Evolutionary conservation across 1,140 invertebrate species (phyloP).

Genomic region (Zophobas atratus): DNA sequence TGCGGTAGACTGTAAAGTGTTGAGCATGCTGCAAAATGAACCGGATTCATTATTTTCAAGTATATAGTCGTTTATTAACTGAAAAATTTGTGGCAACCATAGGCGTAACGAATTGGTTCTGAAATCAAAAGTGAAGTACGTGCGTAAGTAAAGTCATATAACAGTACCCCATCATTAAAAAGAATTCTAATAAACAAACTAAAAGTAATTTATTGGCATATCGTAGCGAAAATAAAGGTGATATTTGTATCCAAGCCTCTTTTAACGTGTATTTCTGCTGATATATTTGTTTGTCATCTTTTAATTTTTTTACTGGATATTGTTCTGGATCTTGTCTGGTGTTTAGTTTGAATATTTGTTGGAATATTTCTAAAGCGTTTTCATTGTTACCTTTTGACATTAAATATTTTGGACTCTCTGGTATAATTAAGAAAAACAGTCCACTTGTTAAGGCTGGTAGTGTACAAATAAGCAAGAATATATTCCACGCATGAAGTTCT

Average conservation of each 20-base stretch:
- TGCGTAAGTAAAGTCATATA: background rate
- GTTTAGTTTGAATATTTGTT: slow-evolving; percentile 74
- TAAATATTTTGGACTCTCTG: slow-evolving; percentile 88
- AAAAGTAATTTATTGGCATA: slow-evolving; percentile 55
- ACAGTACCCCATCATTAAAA: slow-evolving; percentile 57
- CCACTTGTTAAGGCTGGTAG: slow-evolving; percentile 78
- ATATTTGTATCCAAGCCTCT: slow-evolving; percentile 55
- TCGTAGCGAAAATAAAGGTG: slow-evolving; percentile 53
- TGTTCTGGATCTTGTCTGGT: slow-evolving; percentile 73
- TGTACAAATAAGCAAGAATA: slow-evolving; percentile 79
- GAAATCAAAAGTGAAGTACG: slow-evolving; percentile 45
- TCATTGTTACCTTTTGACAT: slow-evolving; percentile 80
- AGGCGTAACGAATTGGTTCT: slow-evolving; percentile 71
- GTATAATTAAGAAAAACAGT: slow-evolving; percentile 76
- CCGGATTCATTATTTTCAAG: slow-evolving; percentile 41
- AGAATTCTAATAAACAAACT: slow-evolving; percentile 55
- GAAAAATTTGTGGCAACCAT: slow-evolving; percentile 77
- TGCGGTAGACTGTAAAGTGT: slow-evolving; percentile 45
- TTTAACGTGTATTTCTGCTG: slow-evolving; percentile 49
- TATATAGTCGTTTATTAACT: slow-evolving; percentile 68
- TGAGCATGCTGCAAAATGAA: slow-evolving; percentile 58
- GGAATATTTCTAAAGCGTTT: slow-evolving; percentile 77
- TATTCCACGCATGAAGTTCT: slow-evolving; percentile 81
- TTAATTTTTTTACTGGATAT: slow-evolving; percentile 73
- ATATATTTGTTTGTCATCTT: slow-evolving; percentile 15